Base-by-base conservation (phyloP, 2,797 vertebrate species). In the Amniataba percoides region DNA sequence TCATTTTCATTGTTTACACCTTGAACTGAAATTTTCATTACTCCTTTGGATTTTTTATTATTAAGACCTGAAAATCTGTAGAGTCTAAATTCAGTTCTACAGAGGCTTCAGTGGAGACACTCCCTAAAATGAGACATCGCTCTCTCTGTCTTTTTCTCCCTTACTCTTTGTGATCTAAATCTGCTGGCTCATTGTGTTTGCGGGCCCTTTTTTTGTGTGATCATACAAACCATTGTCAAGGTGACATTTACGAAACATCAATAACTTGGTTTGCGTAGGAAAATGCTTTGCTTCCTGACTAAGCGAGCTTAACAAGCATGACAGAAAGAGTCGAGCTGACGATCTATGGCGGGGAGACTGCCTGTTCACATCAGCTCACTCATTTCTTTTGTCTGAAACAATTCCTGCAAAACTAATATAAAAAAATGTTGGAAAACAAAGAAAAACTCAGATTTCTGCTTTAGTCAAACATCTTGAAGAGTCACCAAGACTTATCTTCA, bases 241-340 rank as follows among this genome's bases (percentile, higher is more conserved):
- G 65, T 88, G 81, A 87, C 72, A 81, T 85, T 84, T 71, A 66
- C 48, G 67, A 48, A n/a, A 46, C 19, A 69, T 80, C 76, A 71
- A 77, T 85, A 36, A 59, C 76, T 66, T 77, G 80, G 43, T 83
- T 75, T 67, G 51, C 55, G 57, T 68, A 52, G 3, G 21, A 18
- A 82, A 75, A 43, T 25, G 12, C 12, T 60, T 67, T 25, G 52
- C 16, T 73, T 59, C 53, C 27, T 31, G 45, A 19, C 27, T 10
- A 25, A 25, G 23, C 3, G 18, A 11, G 31, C 76, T 46, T n/a
- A 55, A 62, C 39, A 53, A 49, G 52, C 53, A 15, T 15, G 34
- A 31, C 18, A 60, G 40, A 81, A 39, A 68, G 42, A 68, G 23
- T 73, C 34, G 46, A 13, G 10, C 60, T 61, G 31, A 36, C 5